phyloP scores from a whole-genome alignment of 2,888 invertebrate species.

The Leptogaster cylindrica region DNA sequence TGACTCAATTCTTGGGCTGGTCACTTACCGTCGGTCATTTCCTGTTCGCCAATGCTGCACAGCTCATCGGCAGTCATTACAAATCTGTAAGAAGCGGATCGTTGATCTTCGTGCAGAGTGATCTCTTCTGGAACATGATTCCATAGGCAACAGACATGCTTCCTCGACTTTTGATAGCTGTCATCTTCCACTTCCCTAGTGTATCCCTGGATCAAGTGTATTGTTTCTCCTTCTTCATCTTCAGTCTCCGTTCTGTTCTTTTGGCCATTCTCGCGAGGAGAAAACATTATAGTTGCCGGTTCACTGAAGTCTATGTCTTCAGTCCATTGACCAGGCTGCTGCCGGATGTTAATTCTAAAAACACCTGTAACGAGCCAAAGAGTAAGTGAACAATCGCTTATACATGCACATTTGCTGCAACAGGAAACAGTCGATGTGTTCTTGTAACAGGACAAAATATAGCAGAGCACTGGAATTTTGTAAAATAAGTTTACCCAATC shows the following conservation, averaged over 20 bases:
- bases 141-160: slow-evolving; percentile 53
- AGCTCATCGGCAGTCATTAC: slow-evolving; percentile 66
- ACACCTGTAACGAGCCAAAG: slow-evolving; percentile 38
- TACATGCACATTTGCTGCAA: no score
- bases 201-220: slow-evolving; percentile 50
- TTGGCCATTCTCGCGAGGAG: slow-evolving; percentile 29
- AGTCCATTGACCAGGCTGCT: slow-evolving; percentile 43
- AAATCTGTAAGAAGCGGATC: slow-evolving; percentile 61
- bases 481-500: no score
- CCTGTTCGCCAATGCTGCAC: slow-evolving; percentile 62
- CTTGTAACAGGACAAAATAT: no score
- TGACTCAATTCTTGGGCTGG: slow-evolving; percentile 2
- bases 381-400: slow-evolving; percentile 29
- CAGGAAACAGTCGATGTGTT: no score
- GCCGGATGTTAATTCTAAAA: slow-evolving; percentile 44
- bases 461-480: no score
- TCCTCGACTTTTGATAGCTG: slow-evolving; percentile 52
- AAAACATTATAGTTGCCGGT: slow-evolving; percentile 33
- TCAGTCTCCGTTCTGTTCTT: slow-evolving; percentile 10
- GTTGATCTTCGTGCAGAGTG: slow-evolving; percentile 50
- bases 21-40: slow-evolving; percentile 56
- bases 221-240: slow-evolving; percentile 33
- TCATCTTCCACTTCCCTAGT: slow-evolving; percentile 55
- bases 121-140: slow-evolving; percentile 52
- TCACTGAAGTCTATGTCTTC: slow-evolving; percentile 48